phyloP scores from a whole-genome alignment of 2,797 vertebrate species.

The Carcharodon carcharias region DNA sequence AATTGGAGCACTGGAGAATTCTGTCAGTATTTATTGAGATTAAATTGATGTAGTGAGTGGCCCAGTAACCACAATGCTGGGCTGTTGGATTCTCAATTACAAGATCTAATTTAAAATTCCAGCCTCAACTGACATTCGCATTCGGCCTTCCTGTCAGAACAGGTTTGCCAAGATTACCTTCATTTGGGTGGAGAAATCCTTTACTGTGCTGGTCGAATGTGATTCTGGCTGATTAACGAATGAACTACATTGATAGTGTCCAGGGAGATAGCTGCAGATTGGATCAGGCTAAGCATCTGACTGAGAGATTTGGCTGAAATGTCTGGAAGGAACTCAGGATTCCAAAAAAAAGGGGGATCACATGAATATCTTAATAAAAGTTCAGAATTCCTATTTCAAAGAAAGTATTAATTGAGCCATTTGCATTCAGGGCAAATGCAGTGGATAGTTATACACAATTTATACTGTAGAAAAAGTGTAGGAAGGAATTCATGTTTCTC shows the following conservation, averaged over 20 bases:
- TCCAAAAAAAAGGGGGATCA: neutral
- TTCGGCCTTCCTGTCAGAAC: slow-evolving; percentile 10
- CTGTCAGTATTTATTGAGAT: slow-evolving; percentile 29
- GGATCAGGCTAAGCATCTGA: neutral
- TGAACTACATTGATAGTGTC: neutral
- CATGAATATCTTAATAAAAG: neutral
- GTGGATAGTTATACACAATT: neutral
- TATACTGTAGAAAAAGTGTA: neutral
- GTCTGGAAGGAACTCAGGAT: neutral
- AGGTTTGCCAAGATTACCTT: slow-evolving; percentile 22
- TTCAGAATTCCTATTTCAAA: neutral
- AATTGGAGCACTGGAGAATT: slow-evolving; percentile 3
- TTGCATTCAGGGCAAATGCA: neutral
- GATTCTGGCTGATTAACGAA: slow-evolving; percentile 15
- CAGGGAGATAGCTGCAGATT: neutral
- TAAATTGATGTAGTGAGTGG: slow-evolving; percentile 17
- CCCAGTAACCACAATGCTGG: slow-evolving; percentile 6
- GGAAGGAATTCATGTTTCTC: neutral
- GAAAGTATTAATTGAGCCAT: neutral
- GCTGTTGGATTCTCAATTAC: slow-evolving; percentile 22
- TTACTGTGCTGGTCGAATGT: neutral
- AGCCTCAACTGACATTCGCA: neutral
- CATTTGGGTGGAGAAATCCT: neutral
- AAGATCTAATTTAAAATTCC: slow-evolving; percentile 12
- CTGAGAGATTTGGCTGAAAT: neutral